Conservation (phyloP, 2,113 vertebrate species). For the Odontesthes bonariensis region DNA sequence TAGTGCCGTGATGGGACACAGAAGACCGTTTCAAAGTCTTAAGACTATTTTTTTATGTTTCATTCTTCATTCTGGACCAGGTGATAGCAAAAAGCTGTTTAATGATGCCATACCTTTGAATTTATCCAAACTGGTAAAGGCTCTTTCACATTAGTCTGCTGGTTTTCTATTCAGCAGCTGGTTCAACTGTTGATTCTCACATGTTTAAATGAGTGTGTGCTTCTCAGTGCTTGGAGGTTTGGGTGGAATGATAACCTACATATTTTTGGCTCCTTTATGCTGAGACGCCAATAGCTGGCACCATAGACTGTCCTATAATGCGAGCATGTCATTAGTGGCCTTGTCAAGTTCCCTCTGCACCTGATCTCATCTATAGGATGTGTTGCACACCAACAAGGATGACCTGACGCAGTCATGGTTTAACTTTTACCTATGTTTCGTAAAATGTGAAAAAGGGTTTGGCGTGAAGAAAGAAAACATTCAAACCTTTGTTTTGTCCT, state of each 20-base stretch:
- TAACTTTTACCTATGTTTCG: background rate
- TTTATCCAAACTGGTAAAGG: background rate
- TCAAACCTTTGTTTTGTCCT: no score
- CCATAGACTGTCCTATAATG: background rate
- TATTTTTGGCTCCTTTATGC: background rate
- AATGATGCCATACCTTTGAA: background rate
- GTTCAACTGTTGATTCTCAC: background rate
- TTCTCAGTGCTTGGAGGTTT: background rate
- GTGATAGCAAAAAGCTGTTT: background rate
- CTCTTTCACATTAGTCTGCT: background rate
- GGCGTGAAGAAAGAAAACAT: background rate
- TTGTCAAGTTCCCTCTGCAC: background rate
- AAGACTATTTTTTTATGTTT: background rate
- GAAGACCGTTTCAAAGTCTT: background rate
- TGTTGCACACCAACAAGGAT: background rate
- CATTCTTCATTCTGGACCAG: background rate
- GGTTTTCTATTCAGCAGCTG: background rate
- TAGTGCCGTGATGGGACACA: no score
- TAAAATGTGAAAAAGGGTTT: background rate
- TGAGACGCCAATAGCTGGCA: background rate
- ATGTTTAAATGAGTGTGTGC: background rate
- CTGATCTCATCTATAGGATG: background rate
- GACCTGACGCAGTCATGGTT: background rate
- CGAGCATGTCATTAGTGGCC: background rate
- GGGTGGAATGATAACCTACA: background rate